Evolutionary conservation across 2,797 vertebrate genomes (phyloP), one percentile per base, ranked within the genome.

Genomic region (Esox masquinongy): DNA sequence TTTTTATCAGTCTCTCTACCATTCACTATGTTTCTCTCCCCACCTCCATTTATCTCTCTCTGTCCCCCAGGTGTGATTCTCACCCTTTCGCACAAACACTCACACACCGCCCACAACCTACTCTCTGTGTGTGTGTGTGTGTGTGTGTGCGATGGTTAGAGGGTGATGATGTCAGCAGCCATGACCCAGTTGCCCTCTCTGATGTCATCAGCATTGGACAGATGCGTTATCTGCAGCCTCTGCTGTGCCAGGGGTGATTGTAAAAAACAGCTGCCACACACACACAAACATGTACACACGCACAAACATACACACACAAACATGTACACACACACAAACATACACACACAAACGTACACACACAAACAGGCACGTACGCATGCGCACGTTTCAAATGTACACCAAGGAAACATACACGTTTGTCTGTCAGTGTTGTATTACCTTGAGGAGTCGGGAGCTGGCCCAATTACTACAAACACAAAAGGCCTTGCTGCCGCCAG

Each of bases 171-270:
- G 69, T 70, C 72, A 77, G 56, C 77, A 50, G 31, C 50, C 36
- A 1, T 1, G 51, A 61, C 69, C 31, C 63, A 47, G n/a, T 47
- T 68, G 51, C 70, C 73, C 75, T 34, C 16, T n/a, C 29, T 77
- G 75, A 77, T 72, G 75, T 79, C 77, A 82, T 68, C 63, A 7
- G 4, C 16, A n/a, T 31, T 22, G 66, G 43, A 16, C 15, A 34
- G 73, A 70, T 43, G 64, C 19, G 19, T 70, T 43, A 70, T 64
- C 53, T 26, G 50, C 34, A 47, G 16, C 59, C 43, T 34, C 19
- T 47, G 43, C 43, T 47, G 3, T 47, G 43, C 43, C 43, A 47
- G 12, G 43, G 43, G 43, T 47, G 12, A 47, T 47, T 47, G 43
- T 47, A 6, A 47, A n/a, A 47, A 47, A 47, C 43, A 47, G 9